Percentiles rank a stretch among this genome's conserved stretches.
Conservation (phyloP, 37 sponge, comb jelly and placozoan genomes). For the Petrosia ficiformis region DNA sequence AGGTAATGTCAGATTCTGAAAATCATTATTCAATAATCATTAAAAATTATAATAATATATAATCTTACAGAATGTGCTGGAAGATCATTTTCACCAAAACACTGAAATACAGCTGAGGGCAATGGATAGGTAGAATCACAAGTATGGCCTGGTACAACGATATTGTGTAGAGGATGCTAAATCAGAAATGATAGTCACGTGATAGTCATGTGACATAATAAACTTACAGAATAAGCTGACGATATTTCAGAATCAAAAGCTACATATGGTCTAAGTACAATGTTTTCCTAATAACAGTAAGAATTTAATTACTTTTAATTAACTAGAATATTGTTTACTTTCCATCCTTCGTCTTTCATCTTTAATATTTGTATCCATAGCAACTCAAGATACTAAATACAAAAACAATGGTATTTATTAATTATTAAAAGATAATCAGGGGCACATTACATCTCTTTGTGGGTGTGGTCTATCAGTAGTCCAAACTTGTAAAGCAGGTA, state of each 20-base stretch:
- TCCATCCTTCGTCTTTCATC: slow-evolving; percentile 85
- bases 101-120: slow-evolving; percentile 73
- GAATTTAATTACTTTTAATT: neutral
- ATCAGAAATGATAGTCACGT: neutral
- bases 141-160: slow-evolving; percentile 75
- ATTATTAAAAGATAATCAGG: neutral
- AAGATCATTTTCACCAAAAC: slow-evolving; percentile 68
- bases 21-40: neutral
- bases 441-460: slow-evolving; percentile 62
- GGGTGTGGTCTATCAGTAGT: slow-evolving; percentile 49
- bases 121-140: slow-evolving; percentile 75
- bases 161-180: slow-evolving; percentile 76
- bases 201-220: neutral
- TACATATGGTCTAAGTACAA: slow-evolving; percentile 45
- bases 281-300: slow-evolving; percentile 17
- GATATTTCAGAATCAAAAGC: slow-evolving; percentile 54
- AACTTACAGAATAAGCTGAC: slow-evolving; percentile 48
- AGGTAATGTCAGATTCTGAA: neutral
- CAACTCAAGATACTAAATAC: slow-evolving; percentile 69
- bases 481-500: slow-evolving; percentile 84
- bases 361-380: slow-evolving; percentile 86
- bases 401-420: neutral
- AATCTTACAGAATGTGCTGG: slow-evolving; percentile 34
- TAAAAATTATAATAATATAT: neutral
- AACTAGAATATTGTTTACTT: slow-evolving; percentile 63